Evolutionary conservation across 2,797 vertebrate species (phyloP).

Genomic region (Sebastes taczanowskii): DNA sequence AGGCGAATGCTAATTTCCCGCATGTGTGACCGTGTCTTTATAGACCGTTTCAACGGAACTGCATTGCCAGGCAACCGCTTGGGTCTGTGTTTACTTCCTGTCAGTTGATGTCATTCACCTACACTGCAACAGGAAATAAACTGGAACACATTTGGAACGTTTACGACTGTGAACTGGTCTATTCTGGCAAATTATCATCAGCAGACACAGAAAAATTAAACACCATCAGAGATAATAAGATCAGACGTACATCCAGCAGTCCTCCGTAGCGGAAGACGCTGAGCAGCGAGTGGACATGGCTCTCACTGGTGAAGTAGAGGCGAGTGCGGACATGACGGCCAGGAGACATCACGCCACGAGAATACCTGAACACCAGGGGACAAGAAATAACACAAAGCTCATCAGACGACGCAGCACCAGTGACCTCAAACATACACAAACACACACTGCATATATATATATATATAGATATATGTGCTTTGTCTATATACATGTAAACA

Average conservation of each 20-base stretch:
- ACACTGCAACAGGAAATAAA: no score
- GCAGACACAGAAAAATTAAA: background rate
- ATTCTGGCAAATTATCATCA: background rate
- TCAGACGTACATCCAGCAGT: slow-evolving; percentile 89
- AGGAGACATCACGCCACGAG: slow-evolving; percentile 95
- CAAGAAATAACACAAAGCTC: background rate
- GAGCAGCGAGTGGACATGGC: slow-evolving; percentile 96
- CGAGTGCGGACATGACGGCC: slow-evolving; percentile 95
- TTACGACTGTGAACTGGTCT: background rate
- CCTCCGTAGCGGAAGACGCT: slow-evolving; percentile 96
- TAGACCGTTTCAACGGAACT: no score
- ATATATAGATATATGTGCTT: background rate
- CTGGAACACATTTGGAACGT: no score
- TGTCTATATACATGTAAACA: background rate
- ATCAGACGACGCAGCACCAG: slow-evolving; percentile 18
- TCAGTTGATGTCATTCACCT: no score
- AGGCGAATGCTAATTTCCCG: no score
- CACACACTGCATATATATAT: background rate
- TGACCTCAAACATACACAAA: background rate
- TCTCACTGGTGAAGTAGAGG: slow-evolving; percentile 98
- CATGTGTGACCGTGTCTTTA: no score
- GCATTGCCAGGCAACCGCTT: no score
- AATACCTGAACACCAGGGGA: slow-evolving; percentile 84
- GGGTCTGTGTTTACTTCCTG: no score
- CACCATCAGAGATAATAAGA: background rate